A percentile compares a stretch with the other conserved stretches of the same genome.
Conservation (phyloP, 2,113 vertebrate genomes). For the Catharus minimus region DNA sequence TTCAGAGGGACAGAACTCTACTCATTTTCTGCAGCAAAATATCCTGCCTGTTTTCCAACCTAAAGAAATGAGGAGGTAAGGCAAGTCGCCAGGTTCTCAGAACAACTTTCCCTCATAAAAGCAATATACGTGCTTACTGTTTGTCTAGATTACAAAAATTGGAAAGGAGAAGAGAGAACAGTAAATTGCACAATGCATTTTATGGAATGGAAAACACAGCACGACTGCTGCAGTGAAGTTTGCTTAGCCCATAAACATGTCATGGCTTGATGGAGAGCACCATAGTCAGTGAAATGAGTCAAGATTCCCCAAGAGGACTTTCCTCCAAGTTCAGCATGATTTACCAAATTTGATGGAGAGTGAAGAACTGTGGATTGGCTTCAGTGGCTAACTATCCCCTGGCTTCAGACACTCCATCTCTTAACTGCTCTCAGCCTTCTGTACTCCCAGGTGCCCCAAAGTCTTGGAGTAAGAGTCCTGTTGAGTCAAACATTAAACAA, state of each 20-base stretch:
- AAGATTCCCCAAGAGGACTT: not conserved
- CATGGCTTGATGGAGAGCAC: not conserved
- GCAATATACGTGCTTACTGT: constrained; percentile 32
- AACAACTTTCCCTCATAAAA: constrained; percentile 35
- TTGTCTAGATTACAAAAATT: constrained; percentile 33
- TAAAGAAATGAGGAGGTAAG: not conserved
- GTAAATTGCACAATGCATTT: constrained; percentile 12
- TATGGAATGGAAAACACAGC: constrained; percentile 14
- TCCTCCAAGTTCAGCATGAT: not conserved
- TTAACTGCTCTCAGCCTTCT: not conserved
- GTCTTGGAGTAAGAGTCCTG: not conserved
- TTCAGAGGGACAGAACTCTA: not conserved
- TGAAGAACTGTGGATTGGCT: not conserved
- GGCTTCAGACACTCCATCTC: not conserved
- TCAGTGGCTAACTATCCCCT: not conserved
- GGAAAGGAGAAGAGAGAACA: constrained; percentile 22
- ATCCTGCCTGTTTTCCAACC: not conserved
- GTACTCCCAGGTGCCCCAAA: not conserved
- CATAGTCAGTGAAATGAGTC: not conserved
- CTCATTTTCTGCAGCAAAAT: not conserved
- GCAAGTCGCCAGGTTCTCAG: not conserved
- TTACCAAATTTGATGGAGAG: not conserved
- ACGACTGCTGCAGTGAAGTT: not conserved
- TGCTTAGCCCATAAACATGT: not conserved
- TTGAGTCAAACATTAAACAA: not conserved